These are phyloP conservation scores for Pygathrix nemaeus DNA, from an alignment of 2,113 vertebrate species.

Conservation along the genomic window DNA sequence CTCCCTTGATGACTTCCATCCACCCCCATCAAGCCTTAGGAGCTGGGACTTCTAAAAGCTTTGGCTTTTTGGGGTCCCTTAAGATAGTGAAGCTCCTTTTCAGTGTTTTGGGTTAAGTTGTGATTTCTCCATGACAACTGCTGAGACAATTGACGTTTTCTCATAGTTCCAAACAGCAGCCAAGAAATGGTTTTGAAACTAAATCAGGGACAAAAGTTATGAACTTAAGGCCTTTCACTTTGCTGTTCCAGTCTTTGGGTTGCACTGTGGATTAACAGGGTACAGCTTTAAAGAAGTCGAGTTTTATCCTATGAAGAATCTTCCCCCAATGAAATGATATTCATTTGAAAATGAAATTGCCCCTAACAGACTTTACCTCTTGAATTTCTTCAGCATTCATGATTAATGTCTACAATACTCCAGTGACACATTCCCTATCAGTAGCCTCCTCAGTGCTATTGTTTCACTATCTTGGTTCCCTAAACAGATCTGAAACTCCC, in stretches of 20 bases:
- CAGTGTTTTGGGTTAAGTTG: conserved; percentile 9
- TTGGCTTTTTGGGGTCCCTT: neutral
- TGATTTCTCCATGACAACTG: conserved; percentile 48
- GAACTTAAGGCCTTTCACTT: neutral
- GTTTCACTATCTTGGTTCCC: neutral
- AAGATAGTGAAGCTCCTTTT: neutral
- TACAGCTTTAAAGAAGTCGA: neutral
- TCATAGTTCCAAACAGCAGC: neutral
- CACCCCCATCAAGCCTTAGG: neutral
- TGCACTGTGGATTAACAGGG: neutral
- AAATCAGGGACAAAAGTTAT: neutral
- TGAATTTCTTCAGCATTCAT: neutral
- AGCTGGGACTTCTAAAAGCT: neutral
- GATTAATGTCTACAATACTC: neutral
- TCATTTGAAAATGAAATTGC: neutral
- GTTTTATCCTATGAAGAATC: neutral
- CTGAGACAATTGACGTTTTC: neutral
- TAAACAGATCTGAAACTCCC: neutral
- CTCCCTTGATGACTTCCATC: neutral
- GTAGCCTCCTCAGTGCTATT: neutral
- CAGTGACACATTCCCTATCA: neutral
- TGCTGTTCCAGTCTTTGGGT: neutral
- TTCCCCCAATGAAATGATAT: neutral
- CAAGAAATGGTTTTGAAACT: conserved; percentile 49
- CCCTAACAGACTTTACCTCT: neutral